Conservation (phyloP, 2,113 vertebrate genomes). For the Gadus chalcogrammus region DNA sequence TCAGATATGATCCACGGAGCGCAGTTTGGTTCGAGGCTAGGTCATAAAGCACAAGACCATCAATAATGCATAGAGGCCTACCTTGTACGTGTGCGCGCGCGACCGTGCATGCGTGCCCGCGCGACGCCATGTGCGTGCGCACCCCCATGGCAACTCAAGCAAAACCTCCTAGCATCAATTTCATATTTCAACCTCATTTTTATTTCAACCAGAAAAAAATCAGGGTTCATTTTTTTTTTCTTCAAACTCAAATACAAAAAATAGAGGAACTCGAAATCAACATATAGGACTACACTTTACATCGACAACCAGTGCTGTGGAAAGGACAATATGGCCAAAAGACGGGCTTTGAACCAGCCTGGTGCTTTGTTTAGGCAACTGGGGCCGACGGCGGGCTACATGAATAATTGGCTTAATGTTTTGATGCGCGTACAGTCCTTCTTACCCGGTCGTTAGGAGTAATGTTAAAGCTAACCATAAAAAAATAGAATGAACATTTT, state of each 20-base stretch:
- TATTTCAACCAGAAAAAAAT: constrained; percentile 69
- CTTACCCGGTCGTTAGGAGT: constrained; percentile 37
- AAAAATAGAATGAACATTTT: constrained; percentile 67
- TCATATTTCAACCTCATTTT: constrained; percentile 75
- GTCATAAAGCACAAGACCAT: constrained; percentile 53
- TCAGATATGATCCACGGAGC: constrained; percentile 51
- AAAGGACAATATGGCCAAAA: constrained; percentile 65
- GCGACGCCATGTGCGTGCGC: constrained; percentile 12
- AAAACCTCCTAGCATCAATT: constrained; percentile 55
- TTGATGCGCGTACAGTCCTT: constrained; percentile 46
- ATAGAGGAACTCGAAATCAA: constrained; percentile 68
- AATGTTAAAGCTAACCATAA: constrained; percentile 68
- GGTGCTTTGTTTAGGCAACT: constrained; percentile 58
- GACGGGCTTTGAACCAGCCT: constrained; percentile 51
- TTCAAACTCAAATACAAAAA: constrained; percentile 80
- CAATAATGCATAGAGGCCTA: constrained; percentile 51
- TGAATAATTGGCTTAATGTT: constrained; percentile 37
- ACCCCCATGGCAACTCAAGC: constrained; percentile 34
- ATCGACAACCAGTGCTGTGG: constrained; percentile 64
- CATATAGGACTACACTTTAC: constrained; percentile 63
- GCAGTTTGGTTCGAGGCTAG: constrained; percentile 46
- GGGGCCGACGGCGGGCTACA: constrained; percentile 13
- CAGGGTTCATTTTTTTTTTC: constrained; percentile 51
- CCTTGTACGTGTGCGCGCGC: neutral
- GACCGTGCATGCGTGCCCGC: constrained; percentile 17